These are phyloP conservation scores for Tribolium castaneum DNA, from an alignment of 1,140 invertebrate species.

Conservation along the genomic window DNA sequence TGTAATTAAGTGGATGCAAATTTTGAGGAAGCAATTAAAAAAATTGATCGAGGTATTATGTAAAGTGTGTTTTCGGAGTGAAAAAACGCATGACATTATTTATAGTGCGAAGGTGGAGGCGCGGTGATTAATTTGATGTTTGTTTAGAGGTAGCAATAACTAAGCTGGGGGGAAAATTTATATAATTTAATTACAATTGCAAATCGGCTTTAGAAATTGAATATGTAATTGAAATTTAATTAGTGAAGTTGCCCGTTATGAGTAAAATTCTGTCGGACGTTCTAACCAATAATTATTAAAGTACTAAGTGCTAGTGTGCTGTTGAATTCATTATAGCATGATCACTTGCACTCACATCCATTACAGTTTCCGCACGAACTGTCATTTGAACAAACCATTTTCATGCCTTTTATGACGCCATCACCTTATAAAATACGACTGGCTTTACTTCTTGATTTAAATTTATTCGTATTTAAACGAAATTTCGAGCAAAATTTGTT, in stretches of 20 bases:
- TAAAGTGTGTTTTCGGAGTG: neutral
- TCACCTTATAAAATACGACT: constrained; percentile 3
- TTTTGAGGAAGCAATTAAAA: neutral
- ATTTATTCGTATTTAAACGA: constrained; percentile 13
- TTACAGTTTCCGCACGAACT: neutral
- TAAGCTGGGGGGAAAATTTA: constrained; percentile 1
- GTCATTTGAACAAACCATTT: constrained; percentile 5
- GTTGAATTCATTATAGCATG: constrained; percentile 12
- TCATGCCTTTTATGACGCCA: neutral
- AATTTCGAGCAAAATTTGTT: constrained; percentile 18
- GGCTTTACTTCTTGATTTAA: neutral
- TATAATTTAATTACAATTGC: constrained; percentile 34
- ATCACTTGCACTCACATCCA: neutral
- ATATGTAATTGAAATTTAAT: constrained; percentile 27
- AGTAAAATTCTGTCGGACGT: constrained; percentile 22
- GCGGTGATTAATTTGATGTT: constrained; percentile 13
- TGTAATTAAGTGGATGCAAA: constrained; percentile 15
- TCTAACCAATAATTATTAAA: constrained; percentile 38
- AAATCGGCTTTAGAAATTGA: constrained; percentile 31
- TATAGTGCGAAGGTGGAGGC: neutral
- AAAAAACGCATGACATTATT: neutral
- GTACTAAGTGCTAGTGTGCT: constrained; percentile 13
- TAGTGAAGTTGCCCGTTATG: constrained; percentile 29
- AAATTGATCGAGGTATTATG: constrained; percentile 25
- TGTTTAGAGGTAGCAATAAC: constrained; percentile 3